Base-by-base conservation (phyloP, 2,888 invertebrate species). In the Linnaemya vulpina region DNA sequence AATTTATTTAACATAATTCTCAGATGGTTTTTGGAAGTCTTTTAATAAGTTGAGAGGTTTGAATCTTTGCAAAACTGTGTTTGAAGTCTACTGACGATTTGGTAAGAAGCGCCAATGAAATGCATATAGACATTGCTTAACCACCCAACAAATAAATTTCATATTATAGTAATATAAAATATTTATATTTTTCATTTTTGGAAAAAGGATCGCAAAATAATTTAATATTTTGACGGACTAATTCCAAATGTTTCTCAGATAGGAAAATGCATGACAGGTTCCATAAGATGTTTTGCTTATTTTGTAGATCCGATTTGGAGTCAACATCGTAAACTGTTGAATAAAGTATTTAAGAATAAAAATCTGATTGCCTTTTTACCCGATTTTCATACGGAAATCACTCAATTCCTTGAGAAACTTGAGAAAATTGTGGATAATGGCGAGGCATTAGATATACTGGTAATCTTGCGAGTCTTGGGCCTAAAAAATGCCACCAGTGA, bases 271-370 rank as follows among this genome's bases (percentile, higher is more conserved):
- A 30, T 30, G 3, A 30, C 30, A 30, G 30, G 5, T 30, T 30
- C 30, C 30, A 30, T 30, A 3, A 10, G 4, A 11, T 10, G 35
- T 22, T 9, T 7, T 35, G 1, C 17, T 17, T 22, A 1, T 51
- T 68, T 51, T 51, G 10, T 11, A 75, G 81, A 70, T 0, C 75
- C 76, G 0, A 17, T 30, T 3, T 82, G 81, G 81, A 38, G 38
- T 11, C 35, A 17, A n/a, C 75, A 82, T 63, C 81, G 81, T 0
- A 75, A 55, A 62, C 1, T 82, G 1, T 11, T 76, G 1, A 76
- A 82, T 40, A 46, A 38, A 55, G 62, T 70, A 0, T 76, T 76
- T 4, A 10, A 17, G 0, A 46, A 70, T 22, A 76, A 71, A 62
- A 49, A 5, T 63, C 1, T 76, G 1, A 3, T 49, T 1, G 70